Base-by-base conservation (phyloP, 1,140 invertebrate species). In the Trypoxylus dichotomus region DNA sequence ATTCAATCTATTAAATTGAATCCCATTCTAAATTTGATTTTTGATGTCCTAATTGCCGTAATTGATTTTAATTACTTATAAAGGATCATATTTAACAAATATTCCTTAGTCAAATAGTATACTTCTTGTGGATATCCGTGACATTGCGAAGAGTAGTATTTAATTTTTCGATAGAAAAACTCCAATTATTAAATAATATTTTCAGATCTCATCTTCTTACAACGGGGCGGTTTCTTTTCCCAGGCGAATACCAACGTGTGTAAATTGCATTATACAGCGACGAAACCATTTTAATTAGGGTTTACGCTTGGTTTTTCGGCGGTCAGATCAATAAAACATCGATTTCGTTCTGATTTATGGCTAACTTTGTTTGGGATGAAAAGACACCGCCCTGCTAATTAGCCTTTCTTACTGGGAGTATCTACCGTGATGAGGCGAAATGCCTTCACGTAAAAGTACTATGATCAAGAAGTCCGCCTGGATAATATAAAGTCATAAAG, bases 291-390 rank as follows among this genome's bases (percentile, higher is more conserved):
- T 68, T 68, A 68, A 68, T 68, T 25, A 68, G 25, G 11, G 10
- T 68, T 68, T 68, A 13, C 27, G 8, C 25, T 68, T 25, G 6
- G 21, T 68, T 29, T 27, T 11, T 29, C 24, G 21, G 5, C 11
- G 24, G 60, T 68, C 60, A 21, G 21, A 19, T 68, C 60, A 68
- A 68, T 24, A 68, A 68, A 68, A 68, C 60, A 68, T 68, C 60
- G 60, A 68, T 27, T 68, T 15, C 60, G 27, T 68, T 68, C 60
- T 29, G 60, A 68, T 68, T 68, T 68, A 68, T 68, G 24, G 60
- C 10, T 21, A 27, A 11, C 60, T 27, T 29, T 68, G 60, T 19
- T 13, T 24, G 11, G 60, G 60, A 68, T 68, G 21, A 68, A 68
- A 68, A 21, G 60, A 68, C 21, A 68, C 60, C 60, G 60, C 60